Evolutionary conservation across 2,888 invertebrate genomes (phyloP), one percentile per base, ranked within the genome.

Genomic region (Serripes groenlandicus): DNA sequence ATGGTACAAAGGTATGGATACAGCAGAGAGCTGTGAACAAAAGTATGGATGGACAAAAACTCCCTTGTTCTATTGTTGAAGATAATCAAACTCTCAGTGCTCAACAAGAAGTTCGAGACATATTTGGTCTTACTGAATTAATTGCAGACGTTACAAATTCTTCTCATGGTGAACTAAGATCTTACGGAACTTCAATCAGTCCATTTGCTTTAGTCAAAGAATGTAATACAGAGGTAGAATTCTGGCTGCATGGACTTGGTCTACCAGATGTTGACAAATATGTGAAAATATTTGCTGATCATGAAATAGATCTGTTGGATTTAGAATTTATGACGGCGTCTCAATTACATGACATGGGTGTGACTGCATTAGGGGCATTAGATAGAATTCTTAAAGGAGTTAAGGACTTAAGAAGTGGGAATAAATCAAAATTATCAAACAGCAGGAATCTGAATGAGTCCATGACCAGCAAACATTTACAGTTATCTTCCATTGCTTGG

Each of bases 331-430:
- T 93, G 75, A 89, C 91, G 58, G 88, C 90, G 23, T 76, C 88
- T 18, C 89, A 91, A 42, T 84, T 93, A 18, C 84, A 90, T 60
- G 88, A 90, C 28, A 92, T 93, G 90, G 93, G 93, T 7, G 87
- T 93, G 5, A 87, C 84, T 42, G 90, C 90, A 15, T 73, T 92
- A 21, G 93, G 93, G 21, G 89, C 92, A 23, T 83, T 92, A 60
- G 92, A 91, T 76, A 93, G 89, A 79, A 90, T 93, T 71, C 78
- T 93, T 30, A 82, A 87, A 62, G 92, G 92, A 28, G 90, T 93
- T 30, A 77, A 86, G 64, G 86, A 90, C 56, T 56, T 92, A 32
- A 87, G 82, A 42, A 77, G 73, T 49, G 56, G n/a, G 21, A 30
- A 3, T 35, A 71, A 34, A 34, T 18, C 34, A 35, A 56, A 34